phyloP scores from a whole-genome alignment of 1,140 invertebrate genomes.

The Heliconius melpomene region DNA sequence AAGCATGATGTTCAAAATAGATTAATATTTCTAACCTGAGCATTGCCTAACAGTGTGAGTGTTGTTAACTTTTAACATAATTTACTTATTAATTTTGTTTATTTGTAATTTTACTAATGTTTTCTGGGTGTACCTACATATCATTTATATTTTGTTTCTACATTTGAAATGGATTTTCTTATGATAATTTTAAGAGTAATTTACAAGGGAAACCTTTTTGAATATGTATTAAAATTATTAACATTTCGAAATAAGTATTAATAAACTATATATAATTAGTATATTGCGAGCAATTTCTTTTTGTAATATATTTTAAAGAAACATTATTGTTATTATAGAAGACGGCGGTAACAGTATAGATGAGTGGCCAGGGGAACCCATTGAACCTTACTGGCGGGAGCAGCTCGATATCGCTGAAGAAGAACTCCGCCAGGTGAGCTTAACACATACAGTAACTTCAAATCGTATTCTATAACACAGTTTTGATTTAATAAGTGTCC shows the following conservation, averaged over 20 bases:
- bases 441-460: not conserved
- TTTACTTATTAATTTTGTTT: not conserved
- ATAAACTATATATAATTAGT: not conserved
- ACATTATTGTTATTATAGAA: slow-evolving; percentile 50
- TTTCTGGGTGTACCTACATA: not conserved
- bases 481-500: too few relatives aligned
- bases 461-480: too few relatives aligned
- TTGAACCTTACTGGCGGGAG: slow-evolving; percentile 62
- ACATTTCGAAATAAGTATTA: not conserved
- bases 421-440: slow-evolving; percentile 66
- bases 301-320: not conserved
- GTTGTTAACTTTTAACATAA: slow-evolving; percentile 20
- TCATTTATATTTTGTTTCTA: not conserved
- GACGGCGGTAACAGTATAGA: slow-evolving; percentile 73
- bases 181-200: slow-evolving; percentile 8
- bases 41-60: slow-evolving; percentile 73
- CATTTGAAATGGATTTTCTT: not conserved
- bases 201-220: not conserved
- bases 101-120: slow-evolving; percentile 1
- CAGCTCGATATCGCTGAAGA: slow-evolving; percentile 66
- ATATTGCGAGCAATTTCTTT: too few relatives aligned
- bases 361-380: slow-evolving; percentile 73
- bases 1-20: slow-evolving; percentile 59
- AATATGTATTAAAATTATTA: too few relatives aligned
- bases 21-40: slow-evolving; percentile 57